These are phyloP conservation scores for Amazona guildingii DNA, from an alignment of 2,113 vertebrate species.

Conservation along the genomic window DNA sequence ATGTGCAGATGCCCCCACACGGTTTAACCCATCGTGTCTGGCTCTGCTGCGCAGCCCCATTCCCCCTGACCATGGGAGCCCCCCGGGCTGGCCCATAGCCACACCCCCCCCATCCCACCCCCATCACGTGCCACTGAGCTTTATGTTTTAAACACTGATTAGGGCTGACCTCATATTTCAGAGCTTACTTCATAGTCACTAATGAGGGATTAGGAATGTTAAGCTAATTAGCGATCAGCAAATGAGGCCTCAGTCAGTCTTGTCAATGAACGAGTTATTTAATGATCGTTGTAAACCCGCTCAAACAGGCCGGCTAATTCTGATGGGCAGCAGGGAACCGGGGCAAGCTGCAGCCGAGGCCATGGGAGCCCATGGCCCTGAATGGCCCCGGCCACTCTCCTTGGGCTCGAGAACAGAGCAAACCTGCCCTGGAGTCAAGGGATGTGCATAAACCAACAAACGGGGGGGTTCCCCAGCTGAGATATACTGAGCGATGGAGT, in stretches of 20 bases:
- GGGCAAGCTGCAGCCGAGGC: not conserved
- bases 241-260: constrained; percentile 24
- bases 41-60: not conserved
- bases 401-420: not conserved
- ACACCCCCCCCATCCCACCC: not conserved
- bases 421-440: not conserved
- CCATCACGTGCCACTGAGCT: constrained; percentile 24
- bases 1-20: not conserved
- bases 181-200: constrained; percentile 59
- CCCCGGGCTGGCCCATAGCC: not conserved
- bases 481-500: not conserved
- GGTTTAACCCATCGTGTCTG: not conserved
- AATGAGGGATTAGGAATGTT: constrained; percentile 68
- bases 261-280: constrained; percentile 25
- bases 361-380: not conserved
- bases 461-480: not conserved
- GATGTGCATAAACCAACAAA: not conserved
- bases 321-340: not conserved
- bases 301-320: not conserved
- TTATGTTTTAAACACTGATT: constrained; percentile 45
- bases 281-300: constrained; percentile 9
- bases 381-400: not conserved
- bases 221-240: constrained; percentile 66
- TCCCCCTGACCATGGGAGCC: not conserved
- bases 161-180: constrained; percentile 61